These are phyloP conservation scores for Mormyrops attenuatus DNA, from an alignment of 2,797 vertebrate species.

Conservation along the genomic window DNA sequence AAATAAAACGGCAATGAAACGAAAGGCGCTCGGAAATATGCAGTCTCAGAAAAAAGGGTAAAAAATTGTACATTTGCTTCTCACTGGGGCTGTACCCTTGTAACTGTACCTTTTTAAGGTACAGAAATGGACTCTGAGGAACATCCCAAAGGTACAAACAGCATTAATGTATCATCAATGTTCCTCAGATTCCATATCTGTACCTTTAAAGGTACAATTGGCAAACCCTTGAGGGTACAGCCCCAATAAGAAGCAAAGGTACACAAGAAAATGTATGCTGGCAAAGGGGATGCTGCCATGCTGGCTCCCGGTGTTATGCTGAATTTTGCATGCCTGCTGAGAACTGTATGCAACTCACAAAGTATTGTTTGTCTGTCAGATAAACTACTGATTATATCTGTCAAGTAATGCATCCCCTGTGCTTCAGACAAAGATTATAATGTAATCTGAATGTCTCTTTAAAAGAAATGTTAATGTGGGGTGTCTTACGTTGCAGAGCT, in stretches of 20 bases:
- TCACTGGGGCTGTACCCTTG: neutral
- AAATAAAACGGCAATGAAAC: neutral
- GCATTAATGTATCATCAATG: too few relatives aligned
- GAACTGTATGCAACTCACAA: neutral
- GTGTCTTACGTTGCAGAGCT: neutral
- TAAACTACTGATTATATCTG: neutral
- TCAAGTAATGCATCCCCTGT: neutral
- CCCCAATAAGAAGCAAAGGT: neutral
- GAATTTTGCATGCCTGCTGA: neutral
- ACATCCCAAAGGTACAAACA: too few relatives aligned
- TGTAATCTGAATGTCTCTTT: neutral
- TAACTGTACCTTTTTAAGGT: too few relatives aligned
- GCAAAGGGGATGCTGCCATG: neutral
- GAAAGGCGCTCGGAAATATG: neutral
- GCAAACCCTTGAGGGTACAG: too few relatives aligned
- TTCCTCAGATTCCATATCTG: too few relatives aligned
- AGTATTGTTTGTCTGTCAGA: neutral
- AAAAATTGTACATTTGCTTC: neutral
- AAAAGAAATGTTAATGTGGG: neutral
- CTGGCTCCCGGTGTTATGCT: neutral
- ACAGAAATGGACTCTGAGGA: too few relatives aligned
- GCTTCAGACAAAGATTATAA: neutral
- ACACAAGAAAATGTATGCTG: neutral
- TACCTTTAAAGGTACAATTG: too few relatives aligned
- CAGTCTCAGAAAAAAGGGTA: neutral